Evolutionary conservation across 2,113 vertebrate species (phyloP), one percentile per base, ranked within the genome.

Genomic region (Petromus typicus): DNA sequence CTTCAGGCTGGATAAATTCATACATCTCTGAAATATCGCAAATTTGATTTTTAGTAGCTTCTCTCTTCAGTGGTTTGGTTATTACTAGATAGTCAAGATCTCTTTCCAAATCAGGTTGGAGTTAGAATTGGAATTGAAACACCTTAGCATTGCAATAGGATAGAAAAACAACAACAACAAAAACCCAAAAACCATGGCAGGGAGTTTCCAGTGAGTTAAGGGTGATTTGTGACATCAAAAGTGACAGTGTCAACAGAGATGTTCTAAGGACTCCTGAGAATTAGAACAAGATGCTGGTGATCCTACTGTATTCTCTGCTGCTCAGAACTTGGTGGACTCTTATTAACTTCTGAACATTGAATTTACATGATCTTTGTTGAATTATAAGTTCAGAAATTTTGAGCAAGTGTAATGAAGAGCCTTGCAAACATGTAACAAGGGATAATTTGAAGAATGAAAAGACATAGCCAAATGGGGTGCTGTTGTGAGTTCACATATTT

Each of bases 371-470:
- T 88, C 9, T 3, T 20, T 13, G 13, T 45, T 4, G 79, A 90
- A 80, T 2, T 88, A 20, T 27, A 66, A 88, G 6, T 51, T 91
- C 32, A 94, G 89, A 92, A 92, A 66, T 87, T 63, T 22, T 23
- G 27, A 76, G 40, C 23, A 20, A 80, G 51, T 45, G 7, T 43
- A 86, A n/a, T 11, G 34, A 88, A 90, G 37, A 69, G 7, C 27
- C n/a, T 93, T 67, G 37, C 63, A 89, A 92, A 27, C 9, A 25
- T 16, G 54, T 81, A 76, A 48, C 43, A 30, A 48, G 56, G 51
- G 57, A 40, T 43, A 64, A 87, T 2, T 64, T 40, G 73, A 93
- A 20, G 37, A 63, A 57, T 40, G 57, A 37, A 59, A 69, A 45
- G 67, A 86, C 32, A 92, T 64, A 57, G 57, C 25, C 22, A 85